A percentile compares a stretch with the other conserved stretches of the same genome.
These are phyloP conservation scores for Pyrgus malvae DNA, from an alignment of 2,888 invertebrate genomes.

Conservation along the genomic window DNA sequence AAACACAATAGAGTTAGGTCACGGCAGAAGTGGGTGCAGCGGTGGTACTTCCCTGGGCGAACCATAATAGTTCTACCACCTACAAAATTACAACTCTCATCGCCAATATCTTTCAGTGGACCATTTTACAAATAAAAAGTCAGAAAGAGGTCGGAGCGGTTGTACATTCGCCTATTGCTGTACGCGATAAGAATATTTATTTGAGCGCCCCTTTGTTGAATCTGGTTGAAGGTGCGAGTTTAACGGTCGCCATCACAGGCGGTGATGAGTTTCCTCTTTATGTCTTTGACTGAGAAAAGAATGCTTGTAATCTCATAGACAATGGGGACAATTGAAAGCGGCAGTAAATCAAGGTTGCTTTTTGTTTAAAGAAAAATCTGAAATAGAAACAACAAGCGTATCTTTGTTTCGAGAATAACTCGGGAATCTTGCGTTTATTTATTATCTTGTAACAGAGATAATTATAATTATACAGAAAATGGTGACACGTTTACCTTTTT, in stretches of 20 bases:
- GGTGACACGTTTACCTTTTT: too few relatives aligned
- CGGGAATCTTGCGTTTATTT: not conserved
- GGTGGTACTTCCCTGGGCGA: too few relatives aligned
- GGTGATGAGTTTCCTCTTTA: constrained; percentile 47
- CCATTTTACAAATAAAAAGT: not conserved
- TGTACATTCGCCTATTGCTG: constrained; percentile 27
- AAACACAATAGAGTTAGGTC: too few relatives aligned
- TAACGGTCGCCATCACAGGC: constrained; percentile 46
- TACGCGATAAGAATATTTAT: constrained; percentile 55
- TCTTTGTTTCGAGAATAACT: constrained; percentile 4
- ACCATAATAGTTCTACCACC: too few relatives aligned
- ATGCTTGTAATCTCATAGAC: constrained; percentile 54
- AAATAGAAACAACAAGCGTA: constrained; percentile 5
- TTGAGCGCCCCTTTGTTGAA: constrained; percentile 42
- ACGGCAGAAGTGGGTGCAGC: too few relatives aligned
- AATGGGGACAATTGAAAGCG: constrained; percentile 30
- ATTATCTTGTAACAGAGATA: too few relatives aligned
- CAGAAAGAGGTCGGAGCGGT: constrained; percentile 26
- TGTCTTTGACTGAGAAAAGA: constrained; percentile 41
- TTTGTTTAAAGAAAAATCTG: constrained; percentile 2
- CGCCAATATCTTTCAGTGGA: not conserved
- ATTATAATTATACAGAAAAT: too few relatives aligned
- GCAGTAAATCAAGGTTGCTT: constrained; percentile 11
- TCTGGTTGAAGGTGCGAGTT: constrained; percentile 46
- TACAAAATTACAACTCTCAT: not conserved